phyloP scores from a whole-genome alignment of 2,888 invertebrate genomes.

The Macaria liturata region DNA sequence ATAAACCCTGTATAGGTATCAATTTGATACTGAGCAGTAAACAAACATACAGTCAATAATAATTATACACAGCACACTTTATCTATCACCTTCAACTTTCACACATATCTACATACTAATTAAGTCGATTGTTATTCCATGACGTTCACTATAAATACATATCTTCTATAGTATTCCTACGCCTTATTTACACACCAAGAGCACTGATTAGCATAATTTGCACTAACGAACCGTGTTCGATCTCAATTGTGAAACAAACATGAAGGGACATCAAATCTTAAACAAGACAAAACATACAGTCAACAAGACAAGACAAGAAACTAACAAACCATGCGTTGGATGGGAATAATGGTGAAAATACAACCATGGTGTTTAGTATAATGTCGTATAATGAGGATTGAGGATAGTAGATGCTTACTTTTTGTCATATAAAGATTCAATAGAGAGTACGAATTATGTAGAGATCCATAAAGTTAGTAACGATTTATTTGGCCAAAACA shows the following conservation, averaged over 20 bases:
- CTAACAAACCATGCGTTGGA: constrained; percentile 32
- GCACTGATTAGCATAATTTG: constrained; percentile 22
- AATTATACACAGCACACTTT: no score
- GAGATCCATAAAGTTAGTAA: no score
- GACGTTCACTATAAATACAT: not conserved
- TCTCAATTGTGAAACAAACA: constrained; percentile 30
- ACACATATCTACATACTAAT: not conserved
- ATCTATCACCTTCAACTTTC: not conserved
- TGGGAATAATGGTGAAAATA: constrained; percentile 24
- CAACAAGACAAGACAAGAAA: constrained; percentile 24
- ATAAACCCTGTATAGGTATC: no score
- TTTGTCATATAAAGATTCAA: not conserved
- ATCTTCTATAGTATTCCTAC: constrained; percentile 6
- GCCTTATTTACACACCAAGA: constrained; percentile 15
- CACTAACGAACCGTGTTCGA: constrained; percentile 16
- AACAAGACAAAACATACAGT: constrained; percentile 22
- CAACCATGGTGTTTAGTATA: constrained; percentile 32
- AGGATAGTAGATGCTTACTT: constrained; percentile 12
- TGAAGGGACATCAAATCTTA: constrained; percentile 16
- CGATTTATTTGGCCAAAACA: no score
- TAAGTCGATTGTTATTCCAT: not conserved
- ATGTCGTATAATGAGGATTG: constrained; percentile 21
- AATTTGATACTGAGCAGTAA: no score
- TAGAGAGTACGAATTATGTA: no score
- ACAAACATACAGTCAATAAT: no score